Conservation (phyloP, 2,797 vertebrate species). For the Amniataba percoides region DNA sequence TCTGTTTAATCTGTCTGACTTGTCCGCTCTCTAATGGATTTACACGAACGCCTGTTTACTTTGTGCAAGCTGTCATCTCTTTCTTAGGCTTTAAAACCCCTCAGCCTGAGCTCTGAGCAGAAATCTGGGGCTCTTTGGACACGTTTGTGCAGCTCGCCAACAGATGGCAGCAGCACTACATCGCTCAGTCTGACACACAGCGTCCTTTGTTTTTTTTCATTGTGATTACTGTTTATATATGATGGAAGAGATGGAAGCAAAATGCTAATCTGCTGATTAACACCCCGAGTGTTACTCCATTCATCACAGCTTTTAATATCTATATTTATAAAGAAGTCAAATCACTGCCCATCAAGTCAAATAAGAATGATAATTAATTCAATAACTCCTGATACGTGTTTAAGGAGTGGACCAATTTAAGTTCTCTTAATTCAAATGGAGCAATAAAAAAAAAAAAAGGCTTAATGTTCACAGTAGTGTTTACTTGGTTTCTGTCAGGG, state of each 20-base stretch:
- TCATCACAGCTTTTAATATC: conserved; percentile 33
- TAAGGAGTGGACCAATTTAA: neutral
- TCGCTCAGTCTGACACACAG: neutral
- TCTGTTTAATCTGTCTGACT: neutral
- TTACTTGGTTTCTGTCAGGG: neutral
- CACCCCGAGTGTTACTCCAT: conserved; percentile 35
- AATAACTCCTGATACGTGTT: conserved; percentile 15
- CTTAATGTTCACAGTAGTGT: neutral
- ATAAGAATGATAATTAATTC: conserved; percentile 11
- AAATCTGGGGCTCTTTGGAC: too few species aligned
- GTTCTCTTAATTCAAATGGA: conserved; percentile 4
- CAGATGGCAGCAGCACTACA: conserved; percentile 81
- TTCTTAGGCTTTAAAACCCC: neutral
- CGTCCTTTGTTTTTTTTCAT: conserved; percentile 27
- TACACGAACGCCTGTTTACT: neutral
- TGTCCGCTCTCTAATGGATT: conserved; percentile 3
- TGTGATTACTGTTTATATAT: conserved; percentile 22
- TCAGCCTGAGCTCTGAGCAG: neutral
- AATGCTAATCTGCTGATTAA: conserved; percentile 55
- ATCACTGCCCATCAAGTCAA: conserved; percentile 9
- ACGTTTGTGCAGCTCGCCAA: conserved; percentile 56
- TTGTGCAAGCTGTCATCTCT: neutral
- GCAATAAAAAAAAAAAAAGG: neutral
- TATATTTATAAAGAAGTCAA: conserved; percentile 43
- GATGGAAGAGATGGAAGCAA: conserved; percentile 28